Evolutionary conservation across 2,888 invertebrate genomes (phyloP), one percentile per base, ranked within the genome.

Genomic region (Carcina quercana): DNA sequence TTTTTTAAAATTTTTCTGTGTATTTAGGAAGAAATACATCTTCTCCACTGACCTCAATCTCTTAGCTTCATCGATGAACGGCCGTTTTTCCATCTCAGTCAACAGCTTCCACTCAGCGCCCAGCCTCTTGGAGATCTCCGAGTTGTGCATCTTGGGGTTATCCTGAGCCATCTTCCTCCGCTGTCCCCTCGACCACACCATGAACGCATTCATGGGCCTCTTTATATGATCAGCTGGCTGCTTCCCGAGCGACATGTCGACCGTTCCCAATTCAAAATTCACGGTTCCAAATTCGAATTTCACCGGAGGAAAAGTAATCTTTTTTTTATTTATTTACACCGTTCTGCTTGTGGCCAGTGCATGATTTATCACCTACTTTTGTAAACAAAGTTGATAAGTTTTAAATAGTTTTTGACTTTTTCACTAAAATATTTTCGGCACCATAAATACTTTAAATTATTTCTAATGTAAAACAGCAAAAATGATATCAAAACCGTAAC

Each of bases 131-230:
- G 92, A 93, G 47, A 95, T 95, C 73, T 95, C 95, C 0, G 94
- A 94, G 65, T 95, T 95, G 80, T 95, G 95, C 95, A 95, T 95
- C 74, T 95, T 95, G 1, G 95, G 95, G 67, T 95, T 95, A 54
- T 96, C 95, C 63, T 95, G 95, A 1, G 95, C 95, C 92, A 96
- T 96, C 79, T 95, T 95, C 46, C 95, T 82, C 37, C 95, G 72
- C 68, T 95, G 95, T 4, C 94, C 94, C 17, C 95, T 79, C 1
- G 94, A 94, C 95, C 95, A 96, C 43, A 96, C 95, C 95, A 96
- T 95, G 71, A 96, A 95, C 3, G 95, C 95, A 69, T 96, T 96
- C 96, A 96, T 96, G 1, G 96, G 96, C 47, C 96, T 86, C 71
- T 97, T 97, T 51, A 97, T 95, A 68, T 96, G 95, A 66, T 92